Evolutionary conservation across 2,797 vertebrate genomes (phyloP), one percentile per base, ranked within the genome.

Genomic region (Fistularia tabacaria): DNA sequence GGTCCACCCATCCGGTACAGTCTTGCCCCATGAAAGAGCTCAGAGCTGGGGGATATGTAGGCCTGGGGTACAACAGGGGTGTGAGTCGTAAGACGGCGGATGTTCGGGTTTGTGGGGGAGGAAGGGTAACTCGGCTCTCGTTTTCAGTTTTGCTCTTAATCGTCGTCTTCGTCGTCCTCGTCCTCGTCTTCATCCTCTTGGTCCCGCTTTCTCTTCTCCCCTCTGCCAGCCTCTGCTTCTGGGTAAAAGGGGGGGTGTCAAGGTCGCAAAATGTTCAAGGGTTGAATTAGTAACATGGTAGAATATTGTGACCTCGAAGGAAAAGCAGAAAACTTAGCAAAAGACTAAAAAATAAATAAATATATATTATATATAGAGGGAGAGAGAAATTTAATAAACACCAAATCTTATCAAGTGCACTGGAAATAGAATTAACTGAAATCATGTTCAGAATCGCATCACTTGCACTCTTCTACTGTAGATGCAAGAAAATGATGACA

Each of bases 131-230:
- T 85, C 71, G 76, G 85, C 81, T 82, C 79, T 77, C 46, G 12
- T 78, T 68, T 76, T 80, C 67, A 64, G 57, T 67, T 80, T 83
- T 66, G 71, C 83, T 82, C 71, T 89, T 86, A 91, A 71, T 91
- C 88, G 3, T 90, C 89, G 0, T 92, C 90, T 5, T 93, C 92
- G 10, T 92, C 92, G 8, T 92, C 93, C 0, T 95, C 93, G 0
- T 93, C 92, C 0, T 93, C 92, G 25, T 94, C 94, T 63, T 96
- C 94, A 13, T 96, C 94, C 12, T 95, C 94, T 43, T 89, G 87
- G 46, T 94, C 93, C 88, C 94, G 89, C 93, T 96, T 97, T 81
- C 94, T 92, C 85, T 97, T 97, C 76, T 95, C 92, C 8, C 94
- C 94, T 87, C 92, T 94, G 49, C 71, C 76, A 1, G 84, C 61